Base-by-base conservation (phyloP, 2,888 invertebrate species). In the Melikaiella ostensackeni region DNA sequence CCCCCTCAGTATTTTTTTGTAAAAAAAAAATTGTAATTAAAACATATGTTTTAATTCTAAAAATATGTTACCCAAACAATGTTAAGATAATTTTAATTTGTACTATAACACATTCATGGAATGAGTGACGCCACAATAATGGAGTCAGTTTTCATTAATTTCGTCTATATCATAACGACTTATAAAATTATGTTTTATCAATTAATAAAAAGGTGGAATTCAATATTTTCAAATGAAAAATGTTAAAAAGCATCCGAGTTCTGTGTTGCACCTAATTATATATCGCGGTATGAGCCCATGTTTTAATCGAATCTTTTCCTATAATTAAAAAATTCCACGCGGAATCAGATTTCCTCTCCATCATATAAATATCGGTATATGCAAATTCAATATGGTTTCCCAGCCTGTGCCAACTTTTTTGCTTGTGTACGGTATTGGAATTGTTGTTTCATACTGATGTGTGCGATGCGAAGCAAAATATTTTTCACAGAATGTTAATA, bases 321-420 rank as follows among this genome's bases (percentile, higher is more conserved):
- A 21, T 89, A 89, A 89, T 89, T 89, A 89, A 89, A 89, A 89
- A 89, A 89, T 89, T 89, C 89, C 89, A 88, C 84, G 83, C 80
- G 75, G 86, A 88, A 86, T 88, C 87, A 85, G 88, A 88, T 88
- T 87, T 87, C 83, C 82, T 76, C 77, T 78, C 80, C 74, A 79
- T 76, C 79, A 62, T 75, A 75, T 75, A 78, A 76, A 78, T 80
- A 79, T 76, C 75, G 78, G 79, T 76, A 75, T 77, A 83, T 81
- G 74, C 80, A 80, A 81, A 86, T 86, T 82, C 84, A 81, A 86
- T 84, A 85, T 79, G 57, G 38, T 70, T 50, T 70, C 50, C n/a
- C 19, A 30, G 19, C 46, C 16, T 33, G 55, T 11, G 19, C 30
- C 38, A 38, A 63, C 16, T 63, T 63, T 35, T 42, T 61, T 64